Conservation (phyloP, 2,888 invertebrate species). For the Hirtodrosophila trivittata region DNA sequence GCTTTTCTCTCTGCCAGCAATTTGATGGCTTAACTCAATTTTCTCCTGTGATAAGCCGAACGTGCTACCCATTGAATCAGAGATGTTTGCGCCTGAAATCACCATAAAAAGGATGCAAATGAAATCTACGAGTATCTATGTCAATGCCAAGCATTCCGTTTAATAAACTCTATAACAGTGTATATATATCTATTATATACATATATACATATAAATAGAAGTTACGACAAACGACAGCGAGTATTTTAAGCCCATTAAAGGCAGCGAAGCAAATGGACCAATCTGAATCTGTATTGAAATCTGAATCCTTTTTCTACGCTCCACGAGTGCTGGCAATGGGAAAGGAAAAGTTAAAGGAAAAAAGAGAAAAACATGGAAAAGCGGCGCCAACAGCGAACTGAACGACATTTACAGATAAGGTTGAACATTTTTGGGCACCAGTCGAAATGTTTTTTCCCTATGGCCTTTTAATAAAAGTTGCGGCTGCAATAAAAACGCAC, state of each 20-base stretch:
- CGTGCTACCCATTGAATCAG: constrained; percentile 17
- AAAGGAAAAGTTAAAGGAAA: not conserved
- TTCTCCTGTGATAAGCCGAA: constrained; percentile 54
- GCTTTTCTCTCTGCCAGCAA: constrained; percentile 17
- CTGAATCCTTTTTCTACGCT: constrained; percentile 36
- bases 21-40: constrained; percentile 65
- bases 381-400: constrained; percentile 38
- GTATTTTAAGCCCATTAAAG: constrained; percentile 71
- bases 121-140: constrained; percentile 67
- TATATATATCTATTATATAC: constrained; percentile 50
- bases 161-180: constrained; percentile 68
- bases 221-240: constrained; percentile 23
- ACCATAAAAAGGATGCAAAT: constrained; percentile 67
- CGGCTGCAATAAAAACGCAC: constrained; percentile 69
- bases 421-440: constrained; percentile 37
- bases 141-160: constrained; percentile 68
- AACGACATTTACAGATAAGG: constrained; percentile 71
- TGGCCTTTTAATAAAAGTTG: constrained; percentile 74
- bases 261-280: constrained; percentile 31
- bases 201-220: constrained; percentile 28
- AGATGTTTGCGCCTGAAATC: constrained; percentile 55
- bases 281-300: constrained; percentile 45
- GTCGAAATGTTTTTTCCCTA: constrained; percentile 31
- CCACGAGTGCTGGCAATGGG: constrained; percentile 10
- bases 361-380: constrained; percentile 14